Conservation (phyloP, 2,888 invertebrate genomes). For the Oscheius sp. region DNA sequence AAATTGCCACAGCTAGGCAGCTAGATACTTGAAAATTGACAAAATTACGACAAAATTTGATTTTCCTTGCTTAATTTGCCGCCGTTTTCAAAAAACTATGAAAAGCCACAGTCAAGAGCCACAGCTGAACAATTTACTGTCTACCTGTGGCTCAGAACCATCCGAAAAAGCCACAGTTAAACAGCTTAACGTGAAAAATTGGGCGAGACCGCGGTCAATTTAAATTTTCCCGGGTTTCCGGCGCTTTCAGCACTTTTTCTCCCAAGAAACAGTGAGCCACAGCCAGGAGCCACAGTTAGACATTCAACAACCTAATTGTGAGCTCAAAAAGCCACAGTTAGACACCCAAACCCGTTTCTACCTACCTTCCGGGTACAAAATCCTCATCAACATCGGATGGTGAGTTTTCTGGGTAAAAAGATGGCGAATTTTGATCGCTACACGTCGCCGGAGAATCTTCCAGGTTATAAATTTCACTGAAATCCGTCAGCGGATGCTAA, state of each 20-base stretch:
- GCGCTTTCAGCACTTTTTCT: too few relatives aligned
- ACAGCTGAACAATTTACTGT: not conserved
- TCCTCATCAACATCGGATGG: conserved; percentile 59
- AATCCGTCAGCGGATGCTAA: not conserved
- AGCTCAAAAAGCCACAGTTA: not conserved
- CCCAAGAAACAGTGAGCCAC: too few relatives aligned
- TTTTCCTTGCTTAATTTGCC: not conserved
- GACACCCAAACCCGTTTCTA: too few relatives aligned
- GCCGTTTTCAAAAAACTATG: too few relatives aligned
- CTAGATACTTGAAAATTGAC: too few relatives aligned
- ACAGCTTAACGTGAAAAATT: too few relatives aligned
- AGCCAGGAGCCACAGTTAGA: too few relatives aligned
- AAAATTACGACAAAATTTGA: too few relatives aligned
- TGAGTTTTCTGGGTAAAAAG: conserved; percentile 47
- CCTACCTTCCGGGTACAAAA: conserved; percentile 51
- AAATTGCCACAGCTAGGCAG: too few relatives aligned
- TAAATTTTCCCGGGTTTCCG: too few relatives aligned
- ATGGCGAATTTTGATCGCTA: conserved; percentile 52
- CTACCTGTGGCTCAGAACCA: not conserved
- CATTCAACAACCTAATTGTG: too few relatives aligned
- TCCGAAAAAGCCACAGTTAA: not conserved
- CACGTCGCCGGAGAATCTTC: conserved; percentile 42
- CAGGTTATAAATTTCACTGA: conserved; percentile 16
- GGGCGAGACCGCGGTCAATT: too few relatives aligned
- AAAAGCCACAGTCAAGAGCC: not conserved